phyloP scores from a whole-genome alignment of 2,888 invertebrate genomes.

The Artemia sinica region DNA sequence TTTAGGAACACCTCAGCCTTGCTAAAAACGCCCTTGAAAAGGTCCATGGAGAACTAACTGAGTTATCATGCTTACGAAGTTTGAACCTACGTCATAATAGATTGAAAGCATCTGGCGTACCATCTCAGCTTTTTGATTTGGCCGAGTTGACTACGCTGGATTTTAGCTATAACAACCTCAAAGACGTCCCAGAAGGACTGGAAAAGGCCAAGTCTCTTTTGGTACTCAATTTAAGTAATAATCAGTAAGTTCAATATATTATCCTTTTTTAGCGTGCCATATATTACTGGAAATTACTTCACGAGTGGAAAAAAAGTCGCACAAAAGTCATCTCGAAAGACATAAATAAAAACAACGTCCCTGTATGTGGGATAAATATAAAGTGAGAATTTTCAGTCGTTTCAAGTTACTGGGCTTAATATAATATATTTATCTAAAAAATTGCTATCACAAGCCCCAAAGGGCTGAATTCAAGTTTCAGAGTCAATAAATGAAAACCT shows the following conservation, averaged over 20 bases:
- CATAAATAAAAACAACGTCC: too few relatives aligned
- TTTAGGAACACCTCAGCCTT: constrained; percentile 78
- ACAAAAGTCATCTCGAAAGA: too few relatives aligned
- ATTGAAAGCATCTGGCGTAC: constrained; percentile 82
- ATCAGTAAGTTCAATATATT: constrained; percentile 47
- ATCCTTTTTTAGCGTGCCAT: constrained; percentile 11
- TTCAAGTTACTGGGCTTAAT: too few relatives aligned
- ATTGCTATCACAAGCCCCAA: too few relatives aligned
- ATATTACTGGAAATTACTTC: too few relatives aligned
- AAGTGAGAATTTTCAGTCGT: too few relatives aligned
- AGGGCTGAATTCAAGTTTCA: too few relatives aligned
- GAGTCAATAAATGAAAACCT: too few relatives aligned
- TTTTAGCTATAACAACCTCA: constrained; percentile 81
- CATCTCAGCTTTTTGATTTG: constrained; percentile 71
- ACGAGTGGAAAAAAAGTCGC: too few relatives aligned
- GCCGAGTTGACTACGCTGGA: constrained; percentile 91
- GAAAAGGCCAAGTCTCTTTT: constrained; percentile 80
- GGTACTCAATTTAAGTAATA: constrained; percentile 86
- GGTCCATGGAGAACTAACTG: constrained; percentile 80
- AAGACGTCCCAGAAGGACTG: constrained; percentile 86
- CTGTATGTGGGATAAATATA: too few relatives aligned
- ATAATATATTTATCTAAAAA: too few relatives aligned
- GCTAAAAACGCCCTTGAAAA: constrained; percentile 76
- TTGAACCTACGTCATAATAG: constrained; percentile 83
- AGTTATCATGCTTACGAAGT: constrained; percentile 69